phyloP scores from a whole-genome alignment of 2,113 vertebrate genomes.

The Chauna torquata region DNA sequence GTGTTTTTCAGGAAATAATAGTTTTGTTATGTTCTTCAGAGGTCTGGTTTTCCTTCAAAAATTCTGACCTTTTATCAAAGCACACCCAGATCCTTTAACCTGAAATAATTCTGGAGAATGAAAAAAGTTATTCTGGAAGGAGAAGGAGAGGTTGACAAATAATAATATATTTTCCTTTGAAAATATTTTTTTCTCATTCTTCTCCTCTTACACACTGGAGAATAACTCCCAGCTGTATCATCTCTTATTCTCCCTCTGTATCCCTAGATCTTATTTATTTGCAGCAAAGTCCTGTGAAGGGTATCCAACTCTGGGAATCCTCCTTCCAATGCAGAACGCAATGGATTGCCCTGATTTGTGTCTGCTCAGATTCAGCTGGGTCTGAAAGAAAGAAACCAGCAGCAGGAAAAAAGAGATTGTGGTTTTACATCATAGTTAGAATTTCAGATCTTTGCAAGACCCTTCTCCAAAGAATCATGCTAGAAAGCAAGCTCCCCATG shows the following conservation, averaged over 20 bases:
- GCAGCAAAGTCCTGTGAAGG: accelerated
- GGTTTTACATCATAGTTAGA: not conserved
- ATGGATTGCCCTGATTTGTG: not conserved
- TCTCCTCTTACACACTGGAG: not conserved
- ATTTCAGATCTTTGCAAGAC: not conserved
- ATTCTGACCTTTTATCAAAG: not conserved
- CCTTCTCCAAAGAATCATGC: not conserved
- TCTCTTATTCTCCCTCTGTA: not conserved
- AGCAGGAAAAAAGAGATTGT: not conserved
- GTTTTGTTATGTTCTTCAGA: not conserved
- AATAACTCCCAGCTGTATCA: not conserved
- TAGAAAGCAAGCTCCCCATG: not conserved
- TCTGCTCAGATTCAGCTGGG: not conserved
- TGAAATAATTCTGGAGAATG: not conserved
- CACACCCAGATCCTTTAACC: not conserved
- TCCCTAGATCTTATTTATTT: not conserved
- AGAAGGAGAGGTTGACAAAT: not conserved
- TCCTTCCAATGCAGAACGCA: not conserved
- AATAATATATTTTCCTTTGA: not conserved
- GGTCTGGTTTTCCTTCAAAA: not conserved
- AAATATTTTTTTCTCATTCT: not conserved
- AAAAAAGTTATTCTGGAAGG: not conserved
- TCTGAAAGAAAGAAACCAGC: not conserved
- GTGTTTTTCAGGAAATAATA: not conserved
- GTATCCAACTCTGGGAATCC: not conserved